These are phyloP conservation scores for Beaufortia kweichowensis DNA, from an alignment of 2,113 vertebrate genomes.

Conservation along the genomic window DNA sequence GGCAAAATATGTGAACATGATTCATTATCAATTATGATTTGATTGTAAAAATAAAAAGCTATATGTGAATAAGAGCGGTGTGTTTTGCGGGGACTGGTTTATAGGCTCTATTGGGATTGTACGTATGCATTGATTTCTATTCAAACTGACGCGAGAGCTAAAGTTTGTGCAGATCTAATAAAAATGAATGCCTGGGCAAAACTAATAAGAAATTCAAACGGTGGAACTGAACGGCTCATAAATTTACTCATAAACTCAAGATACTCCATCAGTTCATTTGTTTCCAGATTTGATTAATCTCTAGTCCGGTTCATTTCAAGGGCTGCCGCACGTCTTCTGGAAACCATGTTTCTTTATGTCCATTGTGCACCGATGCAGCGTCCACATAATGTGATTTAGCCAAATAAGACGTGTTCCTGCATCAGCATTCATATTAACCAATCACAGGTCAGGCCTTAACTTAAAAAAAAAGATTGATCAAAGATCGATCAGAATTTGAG, in stretches of 20 bases:
- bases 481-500: too few species aligned
- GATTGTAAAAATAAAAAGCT: constrained; percentile 15
- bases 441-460: too few species aligned
- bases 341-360: constrained; percentile 30
- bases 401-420: constrained; percentile 23
- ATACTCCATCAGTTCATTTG: constrained; percentile 38
- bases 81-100: constrained; percentile 35
- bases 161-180: constrained; percentile 6
- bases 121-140: constrained; percentile 36
- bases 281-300: constrained; percentile 41
- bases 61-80: constrained; percentile 22
- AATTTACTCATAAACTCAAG: constrained; percentile 37
- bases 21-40: constrained; percentile 43
- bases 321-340: background rate
- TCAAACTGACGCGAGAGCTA: constrained; percentile 18
- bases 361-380: constrained; percentile 9
- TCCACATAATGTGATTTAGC: constrained; percentile 18
- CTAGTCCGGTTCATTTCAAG: constrained; percentile 28
- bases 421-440: background rate
- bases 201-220: constrained; percentile 39
- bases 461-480: too few species aligned
- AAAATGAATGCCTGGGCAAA: constrained; percentile 34
- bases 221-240: constrained; percentile 29
- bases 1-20: constrained; percentile 9
- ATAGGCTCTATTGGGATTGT: constrained; percentile 29